These are phyloP conservation scores for Struthio camelus DNA, from an alignment of 2,113 vertebrate species.

Conservation along the genomic window DNA sequence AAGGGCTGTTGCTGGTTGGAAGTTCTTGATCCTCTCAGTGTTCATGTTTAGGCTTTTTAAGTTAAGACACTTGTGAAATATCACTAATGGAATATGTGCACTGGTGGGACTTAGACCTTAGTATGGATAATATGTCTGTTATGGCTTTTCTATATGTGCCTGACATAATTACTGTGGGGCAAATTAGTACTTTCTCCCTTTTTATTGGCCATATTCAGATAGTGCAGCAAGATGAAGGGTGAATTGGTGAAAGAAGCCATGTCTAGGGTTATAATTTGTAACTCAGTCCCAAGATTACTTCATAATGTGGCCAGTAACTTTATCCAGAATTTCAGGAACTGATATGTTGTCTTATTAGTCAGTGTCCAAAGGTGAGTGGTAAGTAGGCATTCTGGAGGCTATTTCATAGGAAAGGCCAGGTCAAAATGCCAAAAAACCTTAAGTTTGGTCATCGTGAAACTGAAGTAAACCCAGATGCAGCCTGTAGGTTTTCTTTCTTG, in stretches of 20 bases:
- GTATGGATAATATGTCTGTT: not conserved
- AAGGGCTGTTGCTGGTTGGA: not conserved
- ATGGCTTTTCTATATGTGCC: not conserved
- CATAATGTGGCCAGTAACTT: not conserved
- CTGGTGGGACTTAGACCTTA: not conserved
- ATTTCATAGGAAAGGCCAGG: not conserved
- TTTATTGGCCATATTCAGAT: fast-evolving
- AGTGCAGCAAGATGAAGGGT: not conserved
- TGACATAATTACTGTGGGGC: fast-evolving
- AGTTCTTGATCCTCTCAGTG: not conserved
- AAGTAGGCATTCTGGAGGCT: not conserved
- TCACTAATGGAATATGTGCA: not conserved
- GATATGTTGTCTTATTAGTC: not conserved
- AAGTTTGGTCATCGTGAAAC: not conserved
- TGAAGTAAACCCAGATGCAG: not conserved
- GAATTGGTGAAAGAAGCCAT: not conserved
- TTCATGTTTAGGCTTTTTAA: not conserved
- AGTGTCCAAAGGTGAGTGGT: fast-evolving
- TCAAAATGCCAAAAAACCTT: not conserved
- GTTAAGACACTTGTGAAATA: not conserved
- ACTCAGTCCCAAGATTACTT: not conserved
- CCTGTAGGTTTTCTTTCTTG: not conserved
- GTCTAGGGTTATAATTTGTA: not conserved
- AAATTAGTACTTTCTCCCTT: not conserved
- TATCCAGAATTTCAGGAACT: not conserved